Evolutionary conservation across 2,113 vertebrate species (phyloP), one percentile per base, ranked within the genome.

Genomic region (Sinosuthora webbiana): DNA sequence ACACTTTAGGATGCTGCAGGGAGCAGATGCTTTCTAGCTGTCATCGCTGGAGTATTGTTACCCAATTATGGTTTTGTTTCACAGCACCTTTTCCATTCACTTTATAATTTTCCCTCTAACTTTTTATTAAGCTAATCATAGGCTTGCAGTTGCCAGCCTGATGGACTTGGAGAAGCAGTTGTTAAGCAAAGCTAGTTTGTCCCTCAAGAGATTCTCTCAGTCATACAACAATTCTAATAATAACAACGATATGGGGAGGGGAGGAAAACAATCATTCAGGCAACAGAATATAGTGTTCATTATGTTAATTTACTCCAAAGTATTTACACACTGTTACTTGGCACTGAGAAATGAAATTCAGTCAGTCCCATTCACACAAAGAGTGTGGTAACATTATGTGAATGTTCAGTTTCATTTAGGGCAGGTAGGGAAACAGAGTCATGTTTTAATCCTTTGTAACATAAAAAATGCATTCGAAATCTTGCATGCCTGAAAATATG

Each of bases 141-240:
- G 82, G 23, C 45, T 92, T 92, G 64, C 37, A 59, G 56, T 96
- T 94, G 83, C 67, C 84, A 92, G 76, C 57, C 65, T 88, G 91
- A 76, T 90, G 87, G 91, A 91, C 89, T 91, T 75, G 62, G 65
- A 95, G 70, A 95, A 92, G 68, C 3, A 1, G 42, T 84, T 89
- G 94, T 94, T 94, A 91, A 95, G 79, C 81, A 89, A 87, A 95
- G 28, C 71, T 56, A 83, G 76, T 30, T 67, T 75, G 62, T 94
- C 70, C 76, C 89, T 90, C 0, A 7, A 92, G 87, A 94, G 59
- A 85, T 76, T 90, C 53, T 71, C 39, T 90, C 80, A 92, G 93
- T 76, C 82, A 90, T 62, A 76, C 67, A 97, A 93, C 31, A 92
- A 93, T 86, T 90, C 76, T 87, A 90, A 71, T 94, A 93, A 95